Base-by-base conservation (phyloP, 2,113 vertebrate species). In the Poeciliopsis occidentalis region DNA sequence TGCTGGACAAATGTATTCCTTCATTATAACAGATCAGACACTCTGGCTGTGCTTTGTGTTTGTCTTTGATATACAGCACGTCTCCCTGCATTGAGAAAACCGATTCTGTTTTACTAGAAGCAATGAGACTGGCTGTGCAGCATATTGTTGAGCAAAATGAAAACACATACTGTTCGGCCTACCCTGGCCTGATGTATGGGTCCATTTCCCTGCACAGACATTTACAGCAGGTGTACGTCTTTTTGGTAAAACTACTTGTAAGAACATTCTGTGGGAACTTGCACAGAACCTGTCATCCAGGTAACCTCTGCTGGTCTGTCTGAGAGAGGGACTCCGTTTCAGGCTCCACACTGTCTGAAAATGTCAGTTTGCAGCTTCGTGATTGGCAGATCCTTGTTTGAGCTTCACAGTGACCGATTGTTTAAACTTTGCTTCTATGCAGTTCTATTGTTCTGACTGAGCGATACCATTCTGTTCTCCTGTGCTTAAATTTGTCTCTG, bases 311-410 rank as follows among this genome's bases (percentile, higher is more conserved):
- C 64, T 13, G 29, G 66, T 80, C 32, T 17, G 78, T 69, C 57
- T 83, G 82, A 84, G 82, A 80, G 80, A 85, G 68, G 76, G 78
- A 80, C 69, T 87, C 67, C 65, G 79, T 82, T 75, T 79, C 69
- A 71, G 67, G 30, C 79, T 73, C 79, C 79, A 17, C 39, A 73
- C 76, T 77, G 31, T 81, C 67, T 78, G 63, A 67, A 62, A 60
- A 27, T 85, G 82, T 85, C 85, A 82, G 65, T 63, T 29, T 71
- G 71, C 76, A 3, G 75, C 76, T 79, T 72, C 1, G 26, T 75
- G 83, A 84, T 64, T 78, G 84, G 81, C 89, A 85, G 80, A 74
- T 79, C 69, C 78, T 79, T 12, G 65, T 75, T 73, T 62, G 44
- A 77, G 70, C 22, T 34, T 29, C 71, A 29, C 62, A 78, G 57